Evolutionary conservation across 23 tunicate species (phyloP).

Genomic region (Trididemnum clinides): DNA sequence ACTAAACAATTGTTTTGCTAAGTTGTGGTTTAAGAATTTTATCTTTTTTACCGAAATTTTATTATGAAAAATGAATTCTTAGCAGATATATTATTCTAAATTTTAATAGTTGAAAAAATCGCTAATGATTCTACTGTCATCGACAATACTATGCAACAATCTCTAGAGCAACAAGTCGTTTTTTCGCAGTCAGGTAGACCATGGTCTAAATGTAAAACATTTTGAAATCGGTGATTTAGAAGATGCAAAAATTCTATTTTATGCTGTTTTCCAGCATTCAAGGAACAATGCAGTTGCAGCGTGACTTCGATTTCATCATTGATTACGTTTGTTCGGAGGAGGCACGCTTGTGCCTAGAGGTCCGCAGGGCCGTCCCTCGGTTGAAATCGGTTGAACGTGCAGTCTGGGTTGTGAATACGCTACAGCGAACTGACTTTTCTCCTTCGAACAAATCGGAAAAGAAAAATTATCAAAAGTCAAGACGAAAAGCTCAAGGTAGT

Average conservation of each 20-base stretch:
- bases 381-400: conserved; percentile 58
- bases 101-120: too few relatives aligned
- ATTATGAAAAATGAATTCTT: too few relatives aligned
- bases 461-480: conserved; percentile 17
- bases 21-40: too few relatives aligned
- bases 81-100: too few relatives aligned
- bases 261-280: conserved; percentile 55
- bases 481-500: conserved; percentile 10
- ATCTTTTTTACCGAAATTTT: too few relatives aligned
- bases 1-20: too few relatives aligned
- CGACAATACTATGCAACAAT: too few relatives aligned
- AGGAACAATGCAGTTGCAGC: conserved; percentile 74
- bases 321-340: conserved; percentile 52
- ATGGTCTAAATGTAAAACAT: too few relatives aligned
- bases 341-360: conserved; percentile 37
- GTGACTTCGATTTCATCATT: conserved; percentile 59
- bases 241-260: not conserved
- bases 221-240: not conserved
- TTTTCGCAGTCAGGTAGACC: too few relatives aligned
- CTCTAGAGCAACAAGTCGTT: too few relatives aligned
- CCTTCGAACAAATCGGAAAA: not conserved
- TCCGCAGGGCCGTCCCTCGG: conserved; percentile 28
- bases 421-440: conserved; percentile 51
- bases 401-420: conserved; percentile 39
- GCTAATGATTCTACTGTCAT: too few relatives aligned